These are phyloP conservation scores for Mormyrus iriodes DNA, from an alignment of 2,113 vertebrate genomes.

Conservation along the genomic window DNA sequence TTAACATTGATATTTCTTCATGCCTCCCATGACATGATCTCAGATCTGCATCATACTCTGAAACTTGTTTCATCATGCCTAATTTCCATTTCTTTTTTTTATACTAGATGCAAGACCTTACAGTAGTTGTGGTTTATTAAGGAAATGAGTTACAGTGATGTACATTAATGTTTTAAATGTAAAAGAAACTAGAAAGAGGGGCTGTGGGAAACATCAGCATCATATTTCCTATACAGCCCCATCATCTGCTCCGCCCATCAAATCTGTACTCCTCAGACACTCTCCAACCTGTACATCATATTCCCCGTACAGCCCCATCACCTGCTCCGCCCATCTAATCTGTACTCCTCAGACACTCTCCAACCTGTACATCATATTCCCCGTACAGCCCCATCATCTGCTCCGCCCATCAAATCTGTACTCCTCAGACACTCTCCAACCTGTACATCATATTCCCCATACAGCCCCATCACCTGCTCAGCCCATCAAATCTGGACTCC, in stretches of 20 bases:
- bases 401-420: not conserved
- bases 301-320: not conserved
- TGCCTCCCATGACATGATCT: constrained; percentile 26
- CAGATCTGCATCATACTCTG: constrained; percentile 14
- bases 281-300: not conserved
- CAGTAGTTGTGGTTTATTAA: not conserved
- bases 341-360: not conserved
- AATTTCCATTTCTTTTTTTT: constrained; percentile 14
- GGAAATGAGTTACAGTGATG: not conserved
- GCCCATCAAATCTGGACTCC: not conserved
- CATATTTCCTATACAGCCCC: not conserved
- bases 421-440: not conserved
- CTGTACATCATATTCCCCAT: not conserved
- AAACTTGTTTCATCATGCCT: constrained; percentile 45
- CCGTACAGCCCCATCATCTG: not conserved
- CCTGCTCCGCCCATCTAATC: not conserved
- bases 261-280: not conserved
- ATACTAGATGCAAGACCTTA: not conserved
- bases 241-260: not conserved
- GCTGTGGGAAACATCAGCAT: too few species aligned
- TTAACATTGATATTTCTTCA: constrained; percentile 16
- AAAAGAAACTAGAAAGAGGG: not conserved
- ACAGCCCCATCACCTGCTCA: not conserved
- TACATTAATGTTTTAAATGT: not conserved
- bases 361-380: not conserved